Conservation (phyloP, 2,888 invertebrate species). For the Cheilosia scutellata region DNA sequence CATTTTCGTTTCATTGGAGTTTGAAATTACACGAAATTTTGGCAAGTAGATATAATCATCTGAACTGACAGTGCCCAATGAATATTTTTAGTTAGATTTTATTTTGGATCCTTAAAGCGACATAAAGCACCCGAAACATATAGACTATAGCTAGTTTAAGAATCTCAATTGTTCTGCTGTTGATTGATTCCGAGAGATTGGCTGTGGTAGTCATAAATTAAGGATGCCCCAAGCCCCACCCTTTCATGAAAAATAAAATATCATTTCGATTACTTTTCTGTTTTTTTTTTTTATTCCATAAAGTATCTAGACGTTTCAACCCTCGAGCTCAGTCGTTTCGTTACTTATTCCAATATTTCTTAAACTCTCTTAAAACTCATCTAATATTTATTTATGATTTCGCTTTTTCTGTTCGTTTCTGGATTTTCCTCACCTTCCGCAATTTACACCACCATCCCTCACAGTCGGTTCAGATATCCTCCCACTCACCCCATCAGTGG, state of each 20-base stretch:
- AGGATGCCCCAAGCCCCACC: too few relatives aligned
- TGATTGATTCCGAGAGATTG: too few relatives aligned
- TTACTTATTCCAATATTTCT: constrained; percentile 8
- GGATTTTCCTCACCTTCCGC: constrained; percentile 13
- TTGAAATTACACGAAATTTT: too few relatives aligned
- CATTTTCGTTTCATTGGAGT: too few relatives aligned
- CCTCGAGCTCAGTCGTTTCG: not conserved
- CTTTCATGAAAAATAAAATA: not conserved
- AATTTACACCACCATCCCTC: not conserved
- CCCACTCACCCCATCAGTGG: not conserved
- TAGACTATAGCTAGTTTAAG: too few relatives aligned
- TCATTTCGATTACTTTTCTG: not conserved
- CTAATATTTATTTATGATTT: constrained; percentile 60
- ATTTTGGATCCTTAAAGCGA: too few relatives aligned
- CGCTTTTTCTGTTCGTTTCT: constrained; percentile 2
- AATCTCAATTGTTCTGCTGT: too few relatives aligned
- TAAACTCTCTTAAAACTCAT: constrained; percentile 51
- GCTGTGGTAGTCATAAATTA: too few relatives aligned
- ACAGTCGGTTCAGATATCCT: constrained; percentile 34
- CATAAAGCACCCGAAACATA: too few relatives aligned
- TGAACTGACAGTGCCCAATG: too few relatives aligned
- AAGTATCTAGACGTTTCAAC: not conserved
- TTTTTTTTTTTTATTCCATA: not conserved
- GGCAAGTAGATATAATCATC: too few relatives aligned
- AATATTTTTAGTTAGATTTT: too few relatives aligned